A percentile compares a stretch with the other conserved stretches of the same genome.
These are phyloP conservation scores for Zaprionus gabonicus DNA, from an alignment of 1,140 invertebrate species.

Conservation along the genomic window DNA sequence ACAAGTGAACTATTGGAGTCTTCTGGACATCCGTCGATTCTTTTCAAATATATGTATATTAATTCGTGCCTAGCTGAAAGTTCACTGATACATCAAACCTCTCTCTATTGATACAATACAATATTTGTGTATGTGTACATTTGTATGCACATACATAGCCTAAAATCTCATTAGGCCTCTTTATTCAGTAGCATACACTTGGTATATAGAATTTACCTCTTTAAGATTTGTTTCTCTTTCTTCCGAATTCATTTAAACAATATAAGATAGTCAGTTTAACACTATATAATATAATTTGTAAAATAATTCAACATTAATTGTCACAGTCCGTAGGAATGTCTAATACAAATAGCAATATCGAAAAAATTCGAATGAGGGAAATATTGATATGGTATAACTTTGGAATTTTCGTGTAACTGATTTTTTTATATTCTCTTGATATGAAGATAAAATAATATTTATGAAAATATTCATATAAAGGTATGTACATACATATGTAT, in stretches of 20 bases:
- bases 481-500: too few relatives aligned
- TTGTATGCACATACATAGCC: background rate
- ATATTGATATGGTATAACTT: background rate
- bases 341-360: background rate
- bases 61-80: background rate
- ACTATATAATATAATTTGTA: background rate
- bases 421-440: too few relatives aligned
- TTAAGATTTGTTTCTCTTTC: conserved; percentile 18
- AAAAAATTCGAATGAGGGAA: background rate
- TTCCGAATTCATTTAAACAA: conserved; percentile 39
- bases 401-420: background rate
- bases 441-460: too few relatives aligned
- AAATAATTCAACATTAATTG: background rate
- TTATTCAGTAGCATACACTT: background rate
- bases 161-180: background rate
- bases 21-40: background rate
- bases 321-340: background rate
- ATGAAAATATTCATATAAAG: too few relatives aligned
- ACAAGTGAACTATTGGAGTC: too few relatives aligned
- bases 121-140: background rate
- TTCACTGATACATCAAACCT: background rate
- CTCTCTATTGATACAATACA: background rate
- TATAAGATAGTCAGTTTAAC: background rate
- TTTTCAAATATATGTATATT: background rate
- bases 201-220: conserved; percentile 21